Percentiles rank a stretch among this genome's conserved stretches.
These are phyloP conservation scores for Apamea epomidion DNA, from an alignment of 2,888 invertebrate species.

Conservation along the genomic window DNA sequence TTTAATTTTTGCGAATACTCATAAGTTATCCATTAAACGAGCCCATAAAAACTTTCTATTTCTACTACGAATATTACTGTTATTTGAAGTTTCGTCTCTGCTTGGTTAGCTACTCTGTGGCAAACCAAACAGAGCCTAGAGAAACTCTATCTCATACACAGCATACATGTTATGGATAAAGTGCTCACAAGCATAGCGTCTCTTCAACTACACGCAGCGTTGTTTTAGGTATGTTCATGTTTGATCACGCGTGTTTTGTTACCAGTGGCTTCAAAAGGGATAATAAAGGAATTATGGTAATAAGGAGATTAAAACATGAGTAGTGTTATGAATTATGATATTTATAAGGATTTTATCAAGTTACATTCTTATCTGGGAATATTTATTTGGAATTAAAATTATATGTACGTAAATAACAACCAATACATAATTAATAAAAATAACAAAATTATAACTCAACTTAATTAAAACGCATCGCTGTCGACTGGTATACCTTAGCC, in stretches of 20 bases:
- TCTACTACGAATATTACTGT: not conserved
- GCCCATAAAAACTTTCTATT: not conserved
- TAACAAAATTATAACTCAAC: not conserved
- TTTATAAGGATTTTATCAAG: not conserved
- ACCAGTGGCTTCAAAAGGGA: slow-evolving; percentile 29
- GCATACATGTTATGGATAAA: slow-evolving; percentile 7
- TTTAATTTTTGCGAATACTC: not conserved
- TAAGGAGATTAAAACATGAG: slow-evolving; percentile 23
- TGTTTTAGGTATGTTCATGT: slow-evolving; percentile 35
- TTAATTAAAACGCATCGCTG: too few relatives aligned
- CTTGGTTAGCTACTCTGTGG: not conserved
- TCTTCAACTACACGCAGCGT: slow-evolving; percentile 28
- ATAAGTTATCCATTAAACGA: not conserved
- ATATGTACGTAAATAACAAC: not conserved
- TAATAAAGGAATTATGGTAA: slow-evolving; percentile 40
- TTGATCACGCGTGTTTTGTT: slow-evolving; percentile 40
- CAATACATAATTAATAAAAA: not conserved
- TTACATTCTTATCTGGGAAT: not conserved
- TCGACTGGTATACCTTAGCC: too few relatives aligned
- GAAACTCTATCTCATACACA: not conserved
- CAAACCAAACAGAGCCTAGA: too few relatives aligned
- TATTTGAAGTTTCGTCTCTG: slow-evolving; percentile 9
- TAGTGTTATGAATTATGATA: not conserved
- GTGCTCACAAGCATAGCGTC: slow-evolving; percentile 12
- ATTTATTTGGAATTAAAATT: not conserved